Evolutionary conservation across 2,888 invertebrate genomes (phyloP).

Genomic region (Vesta saturnalis): DNA sequence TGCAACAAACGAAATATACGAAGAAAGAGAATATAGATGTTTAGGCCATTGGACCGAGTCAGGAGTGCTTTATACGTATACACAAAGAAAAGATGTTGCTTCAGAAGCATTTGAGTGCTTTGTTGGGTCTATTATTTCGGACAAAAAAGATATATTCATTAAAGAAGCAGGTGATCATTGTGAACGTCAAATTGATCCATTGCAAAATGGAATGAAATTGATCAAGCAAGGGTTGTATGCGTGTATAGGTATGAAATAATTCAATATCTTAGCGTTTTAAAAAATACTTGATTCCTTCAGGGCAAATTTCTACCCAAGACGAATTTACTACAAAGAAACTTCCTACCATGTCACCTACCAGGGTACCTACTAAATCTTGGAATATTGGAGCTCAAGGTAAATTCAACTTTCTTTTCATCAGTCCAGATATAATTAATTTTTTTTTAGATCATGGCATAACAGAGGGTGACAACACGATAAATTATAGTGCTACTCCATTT

Average conservation of each 20-base stretch:
- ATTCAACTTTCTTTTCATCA: constrained; percentile 20
- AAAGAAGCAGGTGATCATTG: constrained; percentile 75
- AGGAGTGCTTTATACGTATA: constrained; percentile 71
- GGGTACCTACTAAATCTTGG: constrained; percentile 50
- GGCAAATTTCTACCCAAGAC: constrained; percentile 23
- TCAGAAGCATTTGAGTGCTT: constrained; percentile 72
- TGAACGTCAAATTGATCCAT: constrained; percentile 68
- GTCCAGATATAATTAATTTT: constrained; percentile 1
- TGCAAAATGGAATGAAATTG: constrained; percentile 70
- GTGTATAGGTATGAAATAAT: constrained; percentile 47
- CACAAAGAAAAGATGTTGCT: constrained; percentile 69
- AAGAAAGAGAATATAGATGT: constrained; percentile 73
- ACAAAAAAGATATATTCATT: constrained; percentile 69
- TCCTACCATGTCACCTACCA: constrained; percentile 34
- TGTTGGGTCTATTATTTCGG: constrained; percentile 69
- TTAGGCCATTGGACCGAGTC: constrained; percentile 74
- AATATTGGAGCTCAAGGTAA: constrained; percentile 45
- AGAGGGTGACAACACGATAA: constrained; percentile 39
- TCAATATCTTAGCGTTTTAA: neutral
- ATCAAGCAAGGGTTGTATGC: constrained; percentile 60
- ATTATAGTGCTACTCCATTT: neutral
- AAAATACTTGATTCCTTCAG: constrained; percentile 15
- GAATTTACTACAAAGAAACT: constrained; percentile 31
- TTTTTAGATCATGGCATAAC: constrained; percentile 42
- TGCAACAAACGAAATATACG: constrained; percentile 67